Evolutionary conservation across 2,888 invertebrate species (phyloP).

Genomic region (Pediacus dermestoides): DNA sequence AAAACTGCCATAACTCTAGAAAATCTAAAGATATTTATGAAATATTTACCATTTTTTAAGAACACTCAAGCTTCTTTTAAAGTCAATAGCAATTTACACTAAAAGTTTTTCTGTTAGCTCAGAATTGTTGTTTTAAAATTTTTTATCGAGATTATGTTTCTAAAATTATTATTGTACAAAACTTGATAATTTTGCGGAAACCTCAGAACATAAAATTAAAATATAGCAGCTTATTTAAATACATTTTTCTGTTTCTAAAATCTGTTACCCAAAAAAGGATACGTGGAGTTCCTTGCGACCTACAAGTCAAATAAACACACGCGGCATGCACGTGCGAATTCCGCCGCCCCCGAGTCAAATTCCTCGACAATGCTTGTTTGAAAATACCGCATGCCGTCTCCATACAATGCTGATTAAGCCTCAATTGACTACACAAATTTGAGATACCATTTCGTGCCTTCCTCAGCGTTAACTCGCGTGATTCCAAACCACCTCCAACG

Average conservation of each 20-base stretch:
- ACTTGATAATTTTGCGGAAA: background rate
- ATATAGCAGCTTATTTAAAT: no score
- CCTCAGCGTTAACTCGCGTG: slow-evolving; percentile 85
- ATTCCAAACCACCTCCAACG: slow-evolving; percentile 80
- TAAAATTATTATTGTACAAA: no score
- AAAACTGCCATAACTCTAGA: no score
- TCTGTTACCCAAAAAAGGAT: slow-evolving; percentile 40
- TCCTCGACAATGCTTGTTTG: slow-evolving; percentile 80
- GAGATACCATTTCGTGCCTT: slow-evolving; percentile 86
- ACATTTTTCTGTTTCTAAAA: no score
- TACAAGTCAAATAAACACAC: slow-evolving; percentile 95
- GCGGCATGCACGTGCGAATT: slow-evolving; percentile 91
- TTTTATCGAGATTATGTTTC: no score
- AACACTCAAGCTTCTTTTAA: no score
- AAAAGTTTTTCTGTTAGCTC: no score
- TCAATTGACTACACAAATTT: slow-evolving; percentile 79
- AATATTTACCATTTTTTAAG: no score
- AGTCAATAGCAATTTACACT: no score
- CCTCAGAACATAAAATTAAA: no score
- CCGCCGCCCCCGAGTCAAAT: slow-evolving; percentile 87
- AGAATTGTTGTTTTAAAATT: no score
- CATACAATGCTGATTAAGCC: slow-evolving; percentile 84
- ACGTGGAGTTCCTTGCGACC: slow-evolving; percentile 93
- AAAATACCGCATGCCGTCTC: slow-evolving; percentile 93
- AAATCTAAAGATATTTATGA: no score